phyloP scores from a whole-genome alignment of 2,888 invertebrate genomes.

The Mythimna pallens region DNA sequence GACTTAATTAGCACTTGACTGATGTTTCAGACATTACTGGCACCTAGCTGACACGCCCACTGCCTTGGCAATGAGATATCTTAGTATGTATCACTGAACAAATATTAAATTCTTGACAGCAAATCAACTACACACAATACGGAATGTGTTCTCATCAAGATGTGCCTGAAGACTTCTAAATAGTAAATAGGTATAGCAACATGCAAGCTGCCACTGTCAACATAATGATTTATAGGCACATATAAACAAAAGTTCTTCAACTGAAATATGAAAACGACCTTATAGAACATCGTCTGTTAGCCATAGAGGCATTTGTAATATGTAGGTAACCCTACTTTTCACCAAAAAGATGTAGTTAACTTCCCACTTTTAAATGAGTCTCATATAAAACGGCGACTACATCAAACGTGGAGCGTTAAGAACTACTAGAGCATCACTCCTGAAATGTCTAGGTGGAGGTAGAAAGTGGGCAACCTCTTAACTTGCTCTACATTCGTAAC shows the following conservation, averaged over 20 bases:
- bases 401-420: constrained; percentile 22
- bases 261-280: not conserved
- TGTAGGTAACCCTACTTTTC: not conserved
- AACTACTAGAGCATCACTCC: constrained; percentile 41
- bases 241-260: not conserved
- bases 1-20: constrained; percentile 31
- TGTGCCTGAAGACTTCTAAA: not conserved
- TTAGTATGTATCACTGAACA: constrained; percentile 10
- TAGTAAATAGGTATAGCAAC: not conserved
- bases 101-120: constrained; percentile 31
- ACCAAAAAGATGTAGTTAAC: not conserved
- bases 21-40: constrained; percentile 31
- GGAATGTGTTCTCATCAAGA: constrained; percentile 7
- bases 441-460: constrained; percentile 61
- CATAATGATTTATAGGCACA: not conserved
- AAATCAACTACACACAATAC: constrained; percentile 13
- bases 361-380: not conserved
- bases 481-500: constrained; percentile 75
- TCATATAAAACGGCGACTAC: constrained; percentile 8
- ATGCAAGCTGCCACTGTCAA: not conserved
- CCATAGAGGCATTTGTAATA: not conserved
- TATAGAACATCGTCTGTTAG: not conserved
- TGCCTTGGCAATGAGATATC: constrained; percentile 24
- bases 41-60: constrained; percentile 27
- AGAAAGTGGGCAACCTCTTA: constrained; percentile 71